These are phyloP conservation scores for Prosapia bicincta DNA, from an alignment of 2,888 invertebrate species.

Conservation along the genomic window DNA sequence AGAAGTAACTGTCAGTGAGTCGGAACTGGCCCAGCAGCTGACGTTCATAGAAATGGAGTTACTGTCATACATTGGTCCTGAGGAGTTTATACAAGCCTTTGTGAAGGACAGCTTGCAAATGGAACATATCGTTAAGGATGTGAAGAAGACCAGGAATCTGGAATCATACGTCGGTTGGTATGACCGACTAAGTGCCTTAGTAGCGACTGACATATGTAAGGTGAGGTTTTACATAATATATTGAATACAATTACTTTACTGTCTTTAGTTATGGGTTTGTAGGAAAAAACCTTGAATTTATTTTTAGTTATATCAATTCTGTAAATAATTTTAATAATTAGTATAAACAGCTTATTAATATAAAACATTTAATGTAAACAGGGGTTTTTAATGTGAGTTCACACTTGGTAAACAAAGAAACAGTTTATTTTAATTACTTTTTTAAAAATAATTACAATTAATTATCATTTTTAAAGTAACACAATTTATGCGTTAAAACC, in stretches of 20 bases:
- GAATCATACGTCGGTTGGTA: slow-evolving; percentile 98
- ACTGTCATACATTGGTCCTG: slow-evolving; percentile 92
- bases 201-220: slow-evolving; percentile 93
- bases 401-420: too few relatives aligned
- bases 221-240: slow-evolving; percentile 59
- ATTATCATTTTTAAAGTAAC: too few relatives aligned
- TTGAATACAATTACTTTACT: not conserved
- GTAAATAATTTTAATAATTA: too few relatives aligned
- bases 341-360: too few relatives aligned
- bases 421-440: too few relatives aligned
- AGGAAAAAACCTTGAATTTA: too few relatives aligned
- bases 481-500: too few relatives aligned
- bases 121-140: slow-evolving; percentile 69
- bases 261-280: too few relatives aligned
- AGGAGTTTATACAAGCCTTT: slow-evolving; percentile 95
- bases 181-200: slow-evolving; percentile 90
- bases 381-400: too few relatives aligned
- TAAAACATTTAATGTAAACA: too few relatives aligned
- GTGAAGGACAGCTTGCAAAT: slow-evolving; percentile 65
- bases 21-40: slow-evolving; percentile 85
- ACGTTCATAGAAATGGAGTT: slow-evolving; percentile 93
- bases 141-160: slow-evolving; percentile 89
- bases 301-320: too few relatives aligned
- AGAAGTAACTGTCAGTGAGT: slow-evolving; percentile 74
- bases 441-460: too few relatives aligned